Conservation (phyloP, 2,797 vertebrate genomes). For the Thamnophis elegans region DNA sequence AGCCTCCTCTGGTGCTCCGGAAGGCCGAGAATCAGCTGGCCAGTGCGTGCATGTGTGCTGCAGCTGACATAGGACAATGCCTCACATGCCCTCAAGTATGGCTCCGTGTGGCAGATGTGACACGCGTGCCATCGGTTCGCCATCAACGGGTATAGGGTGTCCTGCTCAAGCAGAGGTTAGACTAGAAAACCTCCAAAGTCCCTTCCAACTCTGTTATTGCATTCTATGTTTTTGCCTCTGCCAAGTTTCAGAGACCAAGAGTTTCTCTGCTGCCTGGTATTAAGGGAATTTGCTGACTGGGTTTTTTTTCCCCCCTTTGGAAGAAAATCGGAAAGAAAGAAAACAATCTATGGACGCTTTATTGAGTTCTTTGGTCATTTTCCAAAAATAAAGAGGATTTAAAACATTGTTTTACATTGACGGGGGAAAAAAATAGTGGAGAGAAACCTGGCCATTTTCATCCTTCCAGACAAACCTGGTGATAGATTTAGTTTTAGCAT, state of each 20-base stretch:
- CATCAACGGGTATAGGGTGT: background rate
- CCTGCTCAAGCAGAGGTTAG: background rate
- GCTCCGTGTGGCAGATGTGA: too few relatives aligned
- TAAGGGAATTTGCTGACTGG: background rate
- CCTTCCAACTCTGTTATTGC: background rate
- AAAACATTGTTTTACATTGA: background rate
- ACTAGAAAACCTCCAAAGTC: background rate
- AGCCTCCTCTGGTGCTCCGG: too few relatives aligned
- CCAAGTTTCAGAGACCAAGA: background rate
- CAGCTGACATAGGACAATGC: too few relatives aligned
- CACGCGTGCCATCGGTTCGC: too few relatives aligned
- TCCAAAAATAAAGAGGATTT: conserved; percentile 18
- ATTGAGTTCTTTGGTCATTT: background rate
- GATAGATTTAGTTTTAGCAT: background rate
- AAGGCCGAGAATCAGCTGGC: too few relatives aligned
- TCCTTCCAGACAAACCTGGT: background rate
- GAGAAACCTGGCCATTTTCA: background rate
- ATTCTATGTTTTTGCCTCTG: background rate
- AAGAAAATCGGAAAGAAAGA: background rate
- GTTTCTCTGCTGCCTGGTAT: background rate
- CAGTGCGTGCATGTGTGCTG: too few relatives aligned
- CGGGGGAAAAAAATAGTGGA: background rate
- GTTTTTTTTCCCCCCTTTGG: background rate
- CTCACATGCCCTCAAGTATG: too few relatives aligned
- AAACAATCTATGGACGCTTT: background rate